Base-by-base conservation (phyloP, 2,797 vertebrate genomes). In the Allobates femoralis region DNA sequence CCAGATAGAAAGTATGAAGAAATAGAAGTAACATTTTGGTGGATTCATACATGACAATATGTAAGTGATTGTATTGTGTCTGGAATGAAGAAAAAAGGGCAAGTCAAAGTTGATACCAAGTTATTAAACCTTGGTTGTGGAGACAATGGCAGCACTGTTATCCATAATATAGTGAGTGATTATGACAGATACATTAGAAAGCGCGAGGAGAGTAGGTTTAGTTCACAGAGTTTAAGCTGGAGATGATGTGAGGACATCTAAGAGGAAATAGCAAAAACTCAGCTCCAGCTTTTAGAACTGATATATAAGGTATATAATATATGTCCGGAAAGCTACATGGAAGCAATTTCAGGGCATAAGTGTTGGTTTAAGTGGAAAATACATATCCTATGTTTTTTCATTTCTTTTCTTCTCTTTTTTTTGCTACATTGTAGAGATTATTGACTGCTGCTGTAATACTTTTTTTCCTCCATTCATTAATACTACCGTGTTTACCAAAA, bases 201-300 rank as follows among this genome's bases (percentile, higher is more conserved):
- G 69, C 12, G 69, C 26, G 21, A 73, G n/a, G 37, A 50, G 69
- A 73, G 50, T 73, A 50, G 69, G 37, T 50, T 73, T 71, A 71
- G 67, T 37, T 23, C 2, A 11, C 21, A 73, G n/a, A 73, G 69
- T 73, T 46, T 73, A 73, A 73, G 69, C 41, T 26, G 41, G 69
- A 73, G 69, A 50, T 73, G 69, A 73, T 73, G 41, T 73, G 69
- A 50, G 69, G 69, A 73, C 69, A 73, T 73, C 69, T 26, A 50
- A 10, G 34, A 41, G 67, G 67, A 71, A 71, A 71, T 71, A n/a
- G 34, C 67, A 71, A 71, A 71, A 71, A 71, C 67, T 71, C 34
- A 71, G 67, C 67, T 71, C 21, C 37, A 46, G 34, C 41, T 46
- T 71, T 41, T 46, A 71, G 34, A 8, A 46, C 67, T 71, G 67